A percentile compares a stretch with the other conserved stretches of the same genome.
Evolutionary conservation across 2,113 vertebrate genomes (phyloP).

Genomic region (Tragelaphus strepsiceros): DNA sequence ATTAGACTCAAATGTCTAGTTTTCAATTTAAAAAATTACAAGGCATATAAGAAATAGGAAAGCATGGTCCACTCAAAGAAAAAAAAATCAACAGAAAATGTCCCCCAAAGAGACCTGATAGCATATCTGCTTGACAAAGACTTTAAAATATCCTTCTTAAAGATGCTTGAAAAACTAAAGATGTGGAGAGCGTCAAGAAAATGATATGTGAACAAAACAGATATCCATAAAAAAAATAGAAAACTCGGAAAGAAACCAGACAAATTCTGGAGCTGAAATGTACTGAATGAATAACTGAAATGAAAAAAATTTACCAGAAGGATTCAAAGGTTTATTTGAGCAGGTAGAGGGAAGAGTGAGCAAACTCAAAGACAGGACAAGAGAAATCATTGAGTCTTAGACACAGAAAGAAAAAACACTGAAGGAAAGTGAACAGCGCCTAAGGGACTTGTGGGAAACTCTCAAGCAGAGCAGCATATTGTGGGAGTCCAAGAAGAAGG

Average conservation of each 20-base stretch:
- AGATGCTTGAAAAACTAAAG: not conserved
- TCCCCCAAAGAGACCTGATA: not conserved
- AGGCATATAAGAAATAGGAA: not conserved
- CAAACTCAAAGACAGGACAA: not conserved
- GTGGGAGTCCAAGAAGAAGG: not conserved
- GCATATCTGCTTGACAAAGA: not conserved
- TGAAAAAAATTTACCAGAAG: not conserved
- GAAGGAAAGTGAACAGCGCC: not conserved
- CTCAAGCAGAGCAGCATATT: not conserved
- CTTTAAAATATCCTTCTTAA: not conserved
- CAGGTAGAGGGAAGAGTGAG: not conserved
- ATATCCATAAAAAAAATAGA: not conserved
- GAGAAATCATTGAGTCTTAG: not conserved
- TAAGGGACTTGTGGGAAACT: not conserved
- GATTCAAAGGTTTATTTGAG: not conserved
- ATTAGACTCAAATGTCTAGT: not conserved
- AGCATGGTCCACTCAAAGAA: not conserved
- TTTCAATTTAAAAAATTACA: not conserved
- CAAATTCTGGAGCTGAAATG: not conserved
- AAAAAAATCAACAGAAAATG: not conserved
- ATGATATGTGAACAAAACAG: not conserved
- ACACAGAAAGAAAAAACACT: not conserved
- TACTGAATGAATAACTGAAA: not conserved
- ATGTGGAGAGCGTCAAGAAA: not conserved
- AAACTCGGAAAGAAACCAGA: not conserved